A percentile compares a stretch with the other conserved stretches of the same genome.
phyloP scores from a whole-genome alignment of 2,113 vertebrate species.

The Triplophysa siluroides region DNA sequence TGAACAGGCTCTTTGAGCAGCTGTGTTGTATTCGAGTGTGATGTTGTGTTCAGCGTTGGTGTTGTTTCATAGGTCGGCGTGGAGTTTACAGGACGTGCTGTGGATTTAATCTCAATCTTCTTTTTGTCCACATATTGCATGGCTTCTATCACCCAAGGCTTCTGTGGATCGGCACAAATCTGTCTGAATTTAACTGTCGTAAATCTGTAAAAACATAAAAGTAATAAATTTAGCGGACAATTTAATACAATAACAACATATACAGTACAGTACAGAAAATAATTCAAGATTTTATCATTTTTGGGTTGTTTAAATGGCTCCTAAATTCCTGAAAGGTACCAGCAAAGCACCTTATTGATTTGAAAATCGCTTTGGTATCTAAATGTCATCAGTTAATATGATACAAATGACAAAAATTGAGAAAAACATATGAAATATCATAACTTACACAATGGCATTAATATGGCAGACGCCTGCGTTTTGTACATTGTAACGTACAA shows the following conservation, averaged over 20 bases:
- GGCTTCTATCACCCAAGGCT: conserved; percentile 27
- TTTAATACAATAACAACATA: neutral
- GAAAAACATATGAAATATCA: too few relatives aligned
- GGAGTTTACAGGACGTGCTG: neutral
- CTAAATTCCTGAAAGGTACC: too few relatives aligned
- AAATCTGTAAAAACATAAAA: conserved; percentile 35
- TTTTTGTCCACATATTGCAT: conserved; percentile 8
- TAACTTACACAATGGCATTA: conserved; percentile 45
- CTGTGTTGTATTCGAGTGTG: neutral
- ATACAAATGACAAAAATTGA: neutral
- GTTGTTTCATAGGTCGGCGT: neutral
- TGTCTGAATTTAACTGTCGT: neutral
- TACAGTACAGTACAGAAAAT: neutral
- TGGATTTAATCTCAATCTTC: neutral
- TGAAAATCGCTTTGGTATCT: neutral
- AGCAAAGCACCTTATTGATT: too few relatives aligned
- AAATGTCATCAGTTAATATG: neutral
- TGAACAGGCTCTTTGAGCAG: too few relatives aligned
- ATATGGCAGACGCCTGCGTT: conserved; percentile 27
- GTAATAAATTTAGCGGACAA: neutral
- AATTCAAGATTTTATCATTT: neutral
- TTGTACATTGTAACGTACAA: conserved; percentile 24
- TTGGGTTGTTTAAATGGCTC: neutral
- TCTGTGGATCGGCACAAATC: conserved; percentile 36
- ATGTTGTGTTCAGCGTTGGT: neutral